phyloP scores from a whole-genome alignment of 2,888 invertebrate species.

The Lasiommata megera region DNA sequence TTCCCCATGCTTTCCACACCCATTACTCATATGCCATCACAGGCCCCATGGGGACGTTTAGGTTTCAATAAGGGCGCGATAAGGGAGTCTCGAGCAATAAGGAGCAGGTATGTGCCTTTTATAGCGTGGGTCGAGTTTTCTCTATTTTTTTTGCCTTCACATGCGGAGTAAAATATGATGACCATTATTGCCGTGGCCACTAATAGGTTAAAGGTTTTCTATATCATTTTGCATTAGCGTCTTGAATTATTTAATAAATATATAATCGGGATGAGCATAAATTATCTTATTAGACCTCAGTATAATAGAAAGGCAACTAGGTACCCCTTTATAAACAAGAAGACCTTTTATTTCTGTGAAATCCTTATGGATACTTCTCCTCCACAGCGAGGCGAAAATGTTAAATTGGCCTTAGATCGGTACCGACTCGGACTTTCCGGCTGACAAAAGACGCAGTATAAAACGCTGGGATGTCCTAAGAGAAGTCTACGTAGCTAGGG shows the following conservation, averaged over 20 bases:
- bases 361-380: no score
- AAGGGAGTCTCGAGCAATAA: conserved; percentile 15
- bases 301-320: no score
- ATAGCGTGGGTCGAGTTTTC: conserved; percentile 13
- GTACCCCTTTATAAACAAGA: no score
- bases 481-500: no score
- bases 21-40: conserved; percentile 26
- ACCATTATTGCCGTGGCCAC: not conserved
- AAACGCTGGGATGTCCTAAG: no score
- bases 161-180: conserved; percentile 2
- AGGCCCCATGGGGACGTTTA: conserved; percentile 23
- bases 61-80: conserved; percentile 31
- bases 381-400: no score
- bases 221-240: not conserved
- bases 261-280: no score
- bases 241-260: not conserved
- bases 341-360: no score
- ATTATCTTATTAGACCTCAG: no score
- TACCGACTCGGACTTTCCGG: no score
- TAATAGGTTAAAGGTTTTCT: not conserved
- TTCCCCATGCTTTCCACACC: not conserved
- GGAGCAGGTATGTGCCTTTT: conserved; percentile 23
- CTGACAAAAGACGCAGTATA: no score
- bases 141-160: conserved; percentile 20
- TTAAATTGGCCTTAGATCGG: no score